A percentile compares a stretch with the other conserved stretches of the same genome.
These are phyloP conservation scores for Caranx ignobilis DNA, from an alignment of 2,113 vertebrate genomes.

Conservation along the genomic window DNA sequence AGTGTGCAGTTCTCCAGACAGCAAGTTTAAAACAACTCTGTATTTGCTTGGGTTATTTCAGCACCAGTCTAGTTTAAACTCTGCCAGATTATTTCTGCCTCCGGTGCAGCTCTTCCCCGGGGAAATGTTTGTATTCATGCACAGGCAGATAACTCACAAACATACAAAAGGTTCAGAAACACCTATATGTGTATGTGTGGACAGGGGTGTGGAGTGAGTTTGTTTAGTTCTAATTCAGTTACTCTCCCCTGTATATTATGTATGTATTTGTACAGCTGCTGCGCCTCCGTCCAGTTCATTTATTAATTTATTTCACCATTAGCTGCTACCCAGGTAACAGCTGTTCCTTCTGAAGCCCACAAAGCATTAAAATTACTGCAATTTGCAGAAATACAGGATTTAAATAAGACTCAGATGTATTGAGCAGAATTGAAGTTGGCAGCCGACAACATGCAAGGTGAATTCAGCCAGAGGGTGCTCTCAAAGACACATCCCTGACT, in stretches of 20 bases:
- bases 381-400: slow-evolving; percentile 12
- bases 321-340: slow-evolving; percentile 46
- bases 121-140: not conserved
- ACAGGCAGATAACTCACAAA: not conserved
- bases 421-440: not conserved
- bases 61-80: not conserved
- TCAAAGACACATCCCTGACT: not conserved
- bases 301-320: slow-evolving; percentile 50
- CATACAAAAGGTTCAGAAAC: not conserved
- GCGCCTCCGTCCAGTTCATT: slow-evolving; percentile 37
- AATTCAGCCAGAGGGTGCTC: not conserved
- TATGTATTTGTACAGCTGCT: slow-evolving; percentile 33
- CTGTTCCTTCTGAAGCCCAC: slow-evolving; percentile 39
- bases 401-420: slow-evolving; percentile 4
- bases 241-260: not conserved
- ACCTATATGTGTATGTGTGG: not conserved
- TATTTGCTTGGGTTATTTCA: not conserved
- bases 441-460: not conserved
- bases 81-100: not conserved
- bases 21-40: not conserved
- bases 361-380: slow-evolving; percentile 25
- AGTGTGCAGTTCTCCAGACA: slow-evolving; percentile 2
- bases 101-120: not conserved
- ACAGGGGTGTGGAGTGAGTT: not conserved
- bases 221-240: slow-evolving; percentile 6